phyloP scores from a whole-genome alignment of 1,140 invertebrate species.

The Chlorops oryzae region DNA sequence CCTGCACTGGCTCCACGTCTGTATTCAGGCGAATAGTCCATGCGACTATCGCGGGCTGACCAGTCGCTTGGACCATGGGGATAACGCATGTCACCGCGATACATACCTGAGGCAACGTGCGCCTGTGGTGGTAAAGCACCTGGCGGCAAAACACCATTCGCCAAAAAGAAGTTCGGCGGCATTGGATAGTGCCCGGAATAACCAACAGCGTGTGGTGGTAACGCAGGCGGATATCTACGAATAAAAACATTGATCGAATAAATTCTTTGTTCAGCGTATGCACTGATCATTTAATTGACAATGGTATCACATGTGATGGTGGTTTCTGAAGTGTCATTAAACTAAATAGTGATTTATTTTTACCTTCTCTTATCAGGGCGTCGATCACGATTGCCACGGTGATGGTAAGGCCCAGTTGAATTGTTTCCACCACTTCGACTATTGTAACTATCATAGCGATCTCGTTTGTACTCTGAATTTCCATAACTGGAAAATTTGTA shows the following conservation, averaged over 20 bases:
- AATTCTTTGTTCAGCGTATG: no score
- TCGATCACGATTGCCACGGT: slow-evolving; percentile 54
- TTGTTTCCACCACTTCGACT: slow-evolving; percentile 20
- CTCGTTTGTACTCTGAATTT: slow-evolving; percentile 36
- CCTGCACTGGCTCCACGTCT: slow-evolving; percentile 43
- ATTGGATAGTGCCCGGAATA: slow-evolving; percentile 41
- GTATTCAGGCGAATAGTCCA: slow-evolving; percentile 55
- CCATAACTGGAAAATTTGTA: slow-evolving; percentile 24
- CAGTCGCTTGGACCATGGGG: slow-evolving; percentile 14
- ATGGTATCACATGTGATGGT: background rate
- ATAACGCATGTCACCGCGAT: slow-evolving; percentile 36
- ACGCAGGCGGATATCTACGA: slow-evolving; percentile 29
- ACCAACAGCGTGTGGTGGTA: slow-evolving; percentile 28
- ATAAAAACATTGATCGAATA: slow-evolving; percentile 10
- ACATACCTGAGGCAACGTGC: no score
- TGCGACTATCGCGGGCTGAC: slow-evolving; percentile 48
- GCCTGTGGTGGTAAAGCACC: slow-evolving; percentile 23
- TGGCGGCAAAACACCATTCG: slow-evolving; percentile 28
- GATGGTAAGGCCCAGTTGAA: slow-evolving; percentile 32
- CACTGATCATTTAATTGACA: no score
- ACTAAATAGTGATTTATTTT: slow-evolving; percentile 3
- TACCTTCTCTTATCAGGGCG: slow-evolving; percentile 54
- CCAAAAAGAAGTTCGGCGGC: slow-evolving; percentile 36
- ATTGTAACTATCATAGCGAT: slow-evolving; percentile 37
- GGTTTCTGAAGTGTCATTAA: background rate